Percentiles rank a stretch among this genome's conserved stretches.
Conservation (phyloP, 1,140 invertebrate species). For the Metopolophium dirhodum region DNA sequence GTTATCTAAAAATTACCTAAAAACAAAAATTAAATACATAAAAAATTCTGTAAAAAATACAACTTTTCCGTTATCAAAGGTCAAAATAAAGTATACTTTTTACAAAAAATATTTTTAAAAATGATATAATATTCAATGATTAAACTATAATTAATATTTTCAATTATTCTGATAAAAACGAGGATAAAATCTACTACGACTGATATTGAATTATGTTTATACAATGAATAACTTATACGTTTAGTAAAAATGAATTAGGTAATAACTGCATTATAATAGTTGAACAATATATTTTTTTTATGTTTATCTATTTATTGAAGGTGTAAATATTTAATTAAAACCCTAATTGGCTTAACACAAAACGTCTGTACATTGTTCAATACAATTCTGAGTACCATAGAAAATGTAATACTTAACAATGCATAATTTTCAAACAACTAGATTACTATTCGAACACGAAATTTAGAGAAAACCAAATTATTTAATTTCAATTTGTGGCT, state of each 20-base stretch:
- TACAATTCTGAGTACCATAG: neutral
- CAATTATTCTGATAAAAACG: neutral
- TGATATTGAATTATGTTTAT: neutral
- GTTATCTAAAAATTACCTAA: neutral
- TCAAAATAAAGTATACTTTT: neutral
- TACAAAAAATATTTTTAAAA: neutral
- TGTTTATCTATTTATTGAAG: neutral
- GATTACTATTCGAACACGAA: neutral
- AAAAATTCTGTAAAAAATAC: neutral
- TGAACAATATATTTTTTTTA: neutral
- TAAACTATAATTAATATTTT: neutral
- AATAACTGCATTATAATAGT: neutral
- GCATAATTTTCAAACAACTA: neutral
- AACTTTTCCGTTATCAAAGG: neutral
- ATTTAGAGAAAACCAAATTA: neutral
- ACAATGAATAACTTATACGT: neutral
- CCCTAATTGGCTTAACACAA: neutral
- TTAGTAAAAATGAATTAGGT: neutral
- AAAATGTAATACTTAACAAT: neutral
- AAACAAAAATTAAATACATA: neutral
- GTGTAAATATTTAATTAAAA: neutral
- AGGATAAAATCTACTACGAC: neutral
- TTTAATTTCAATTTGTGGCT: neutral
- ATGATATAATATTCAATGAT: neutral
- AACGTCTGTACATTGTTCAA: neutral